These are phyloP conservation scores for Falco columbarius DNA, from an alignment of 2,797 vertebrate genomes.

Conservation along the genomic window DNA sequence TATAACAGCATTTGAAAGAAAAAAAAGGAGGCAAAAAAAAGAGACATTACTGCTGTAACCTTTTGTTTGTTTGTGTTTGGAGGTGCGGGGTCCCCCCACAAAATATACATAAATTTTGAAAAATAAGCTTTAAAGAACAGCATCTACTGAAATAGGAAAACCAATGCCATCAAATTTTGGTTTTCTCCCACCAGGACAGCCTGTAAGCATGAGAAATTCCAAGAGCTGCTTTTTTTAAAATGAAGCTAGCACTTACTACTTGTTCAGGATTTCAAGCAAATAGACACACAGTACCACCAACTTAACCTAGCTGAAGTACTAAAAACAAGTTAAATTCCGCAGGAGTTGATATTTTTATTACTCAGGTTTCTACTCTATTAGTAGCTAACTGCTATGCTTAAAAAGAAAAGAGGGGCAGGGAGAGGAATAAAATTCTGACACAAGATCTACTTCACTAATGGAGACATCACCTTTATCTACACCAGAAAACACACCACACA, in stretches of 20 bases:
- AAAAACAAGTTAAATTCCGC: not conserved
- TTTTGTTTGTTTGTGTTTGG: not conserved
- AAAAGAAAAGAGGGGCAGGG: not conserved
- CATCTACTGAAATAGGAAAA: not conserved
- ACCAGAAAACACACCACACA: not conserved
- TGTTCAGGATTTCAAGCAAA: not conserved
- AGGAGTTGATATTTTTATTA: not conserved
- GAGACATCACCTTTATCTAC: not conserved
- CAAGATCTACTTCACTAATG: not conserved
- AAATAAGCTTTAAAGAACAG: not conserved
- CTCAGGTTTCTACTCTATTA: not conserved
- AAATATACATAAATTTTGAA: not conserved
- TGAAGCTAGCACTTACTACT: not conserved
- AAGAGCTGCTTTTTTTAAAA: not conserved
- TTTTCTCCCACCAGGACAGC: not conserved
- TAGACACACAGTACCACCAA: not conserved
- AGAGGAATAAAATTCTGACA: not conserved
- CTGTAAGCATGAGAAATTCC: not conserved
- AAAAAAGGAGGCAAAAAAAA: not conserved
- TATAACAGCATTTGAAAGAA: not conserved
- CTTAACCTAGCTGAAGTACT: not conserved
- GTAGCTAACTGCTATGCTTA: not conserved
- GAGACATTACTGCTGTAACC: not conserved
- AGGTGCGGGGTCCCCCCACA: not conserved
- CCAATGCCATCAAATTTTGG: not conserved